Base-by-base conservation (phyloP, 2,113 vertebrate species). In the Delphinus delphis region DNA sequence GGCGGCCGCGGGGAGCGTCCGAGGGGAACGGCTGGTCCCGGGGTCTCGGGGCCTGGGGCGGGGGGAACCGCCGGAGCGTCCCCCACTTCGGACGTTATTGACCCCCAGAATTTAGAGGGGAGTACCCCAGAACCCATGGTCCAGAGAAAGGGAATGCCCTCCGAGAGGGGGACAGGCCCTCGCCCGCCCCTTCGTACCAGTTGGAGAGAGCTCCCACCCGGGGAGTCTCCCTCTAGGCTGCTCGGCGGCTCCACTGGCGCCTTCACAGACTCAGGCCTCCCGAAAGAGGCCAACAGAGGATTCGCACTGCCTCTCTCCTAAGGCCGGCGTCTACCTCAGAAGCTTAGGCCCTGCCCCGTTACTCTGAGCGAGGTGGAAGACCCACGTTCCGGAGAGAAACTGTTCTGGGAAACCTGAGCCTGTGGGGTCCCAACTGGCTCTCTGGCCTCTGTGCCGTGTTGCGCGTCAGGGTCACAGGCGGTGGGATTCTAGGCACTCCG, bases 1-100 rank as follows among this genome's bases (percentile, higher is more conserved):
- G 38, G 25, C 5, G 3, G n/a, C 68, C 0, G 10, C 53, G 5
- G 65, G 8, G 5, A 20, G 58, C 53, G 3, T n/a, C 58, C 0
- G 31, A 23, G 5, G n/a, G 5, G 23, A 12, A 10, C 7, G 12
- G 28, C 86, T 82, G 1, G 8, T 50, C 50, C 50, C 50, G 50
- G 50, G 15, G 50, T 17, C 26, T 86, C 21, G 26, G 28, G 31
- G 50, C 50, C 21, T 36, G 38, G 36, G 23, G 38, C 12, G 23
- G 31, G 23, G 23, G 21, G 20, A 41, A n/a, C 11, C 63, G 55
- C 31, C 1, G n/a, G 71, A 80, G 44, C 70, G 28, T 83, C 47
- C 15, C 28, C 33, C 33, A 17, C 9, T 14, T 41, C 1, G 83
- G 21, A 67, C 10, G 25, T 88, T 28, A 73, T 1, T 44, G 71